Evolutionary conservation across 2,888 invertebrate species (phyloP), one percentile per base, ranked within the genome.

Genomic region (Lasioglossum lativentre): DNA sequence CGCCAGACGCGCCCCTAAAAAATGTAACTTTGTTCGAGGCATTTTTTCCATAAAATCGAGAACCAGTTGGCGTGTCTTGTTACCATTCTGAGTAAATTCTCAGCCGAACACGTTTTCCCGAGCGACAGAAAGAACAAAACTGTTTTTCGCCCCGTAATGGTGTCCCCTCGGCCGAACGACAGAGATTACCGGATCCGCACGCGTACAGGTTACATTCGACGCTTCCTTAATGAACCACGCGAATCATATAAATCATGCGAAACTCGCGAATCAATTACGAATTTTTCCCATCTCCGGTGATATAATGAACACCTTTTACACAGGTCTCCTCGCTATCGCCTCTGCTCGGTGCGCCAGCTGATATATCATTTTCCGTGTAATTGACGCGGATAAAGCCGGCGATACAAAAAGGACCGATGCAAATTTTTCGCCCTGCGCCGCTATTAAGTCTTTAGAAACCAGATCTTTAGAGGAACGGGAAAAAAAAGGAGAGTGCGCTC

Each of bases 41-140:
- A 10, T 52, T 52, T n/a, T 42, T 10, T n/a, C 8, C 23, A 10
- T n/a, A 23, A n/a, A 23, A n/a, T 52, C 2, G 52, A n/a, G 3
- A n/a, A 52, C 23, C 8, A 52, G 52, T 52, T 23, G 52, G 3
- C 52, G 0, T 52, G n/a, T n/a, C 52, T n/a, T 23, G 3, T 10
- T 52, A 52, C 23, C 23, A 10, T 52, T 10, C n/a, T 52, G 3
- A 3, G 52, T 52, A 23, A 52, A n/a, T 52, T 52, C 52, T 52
- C n/a, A 52, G n/a, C 6, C 6, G 78, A 86, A 88, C 88, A 86
- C 85, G 88, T 84, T 88, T 34, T 34, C 66, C 75, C 73, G 73
- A 56, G 74, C 86, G 83, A 83, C 80, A 72, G 71, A 87, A 88
- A 85, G 82, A 83, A 75, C 76, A 66, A 82, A 80, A 85, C 85